Evolutionary conservation across 2,888 invertebrate species (phyloP).

Genomic region (Papilio demoleus): DNA sequence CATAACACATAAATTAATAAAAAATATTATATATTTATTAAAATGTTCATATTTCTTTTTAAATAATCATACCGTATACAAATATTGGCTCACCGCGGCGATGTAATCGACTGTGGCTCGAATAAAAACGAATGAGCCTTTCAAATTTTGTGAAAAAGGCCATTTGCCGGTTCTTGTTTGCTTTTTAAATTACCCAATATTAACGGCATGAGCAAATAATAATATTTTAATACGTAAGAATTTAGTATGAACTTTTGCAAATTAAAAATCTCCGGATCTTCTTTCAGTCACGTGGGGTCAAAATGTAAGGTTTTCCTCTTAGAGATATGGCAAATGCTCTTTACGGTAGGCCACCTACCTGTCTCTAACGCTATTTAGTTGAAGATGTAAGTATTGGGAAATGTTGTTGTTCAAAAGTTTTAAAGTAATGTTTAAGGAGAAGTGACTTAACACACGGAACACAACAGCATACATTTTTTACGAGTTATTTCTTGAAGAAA

Average conservation of each 20-base stretch:
- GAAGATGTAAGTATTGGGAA: too few relatives aligned
- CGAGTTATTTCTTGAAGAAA: neutral
- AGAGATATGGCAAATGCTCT: too few relatives aligned
- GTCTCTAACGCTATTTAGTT: too few relatives aligned
- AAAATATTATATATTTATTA: neutral
- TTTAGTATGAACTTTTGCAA: too few relatives aligned
- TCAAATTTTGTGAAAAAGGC: slow-evolving; percentile 7
- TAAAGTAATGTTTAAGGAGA: too few relatives aligned
- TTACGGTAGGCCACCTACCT: too few relatives aligned
- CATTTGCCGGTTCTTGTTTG: slow-evolving; percentile 1
- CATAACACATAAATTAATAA: neutral
- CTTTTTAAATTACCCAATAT: neutral
- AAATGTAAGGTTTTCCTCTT: too few relatives aligned
- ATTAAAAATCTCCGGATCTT: too few relatives aligned
- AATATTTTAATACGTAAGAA: neutral
- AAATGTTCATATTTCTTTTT: neutral
- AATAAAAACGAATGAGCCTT: slow-evolving; percentile 28
- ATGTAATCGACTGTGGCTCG: slow-evolving; percentile 24
- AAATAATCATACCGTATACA: slow-evolving; percentile 16
- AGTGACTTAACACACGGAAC: neutral
- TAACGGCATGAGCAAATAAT: neutral
- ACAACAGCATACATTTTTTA: too few relatives aligned
- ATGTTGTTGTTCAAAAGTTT: too few relatives aligned
- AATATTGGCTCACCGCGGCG: slow-evolving; percentile 19
- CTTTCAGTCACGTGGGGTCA: too few relatives aligned